Base-by-base conservation (phyloP, 2,113 vertebrate genomes). In the Apus apus region DNA sequence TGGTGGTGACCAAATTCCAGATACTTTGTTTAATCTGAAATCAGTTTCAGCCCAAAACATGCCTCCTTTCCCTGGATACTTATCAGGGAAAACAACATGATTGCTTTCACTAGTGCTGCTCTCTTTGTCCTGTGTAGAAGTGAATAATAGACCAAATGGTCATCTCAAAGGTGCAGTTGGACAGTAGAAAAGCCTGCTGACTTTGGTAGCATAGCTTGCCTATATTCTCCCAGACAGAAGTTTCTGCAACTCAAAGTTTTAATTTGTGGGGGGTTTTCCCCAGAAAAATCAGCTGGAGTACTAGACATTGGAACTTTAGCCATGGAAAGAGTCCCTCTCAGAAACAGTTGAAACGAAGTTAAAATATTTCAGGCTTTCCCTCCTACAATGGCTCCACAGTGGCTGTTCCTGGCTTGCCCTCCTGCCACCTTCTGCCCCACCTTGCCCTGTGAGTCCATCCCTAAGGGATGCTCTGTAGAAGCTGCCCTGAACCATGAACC, bases 401-500 rank as follows among this genome's bases (percentile, higher is more conserved):
- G 71, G 27, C 92, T 90, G 34, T 50, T 76, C 36, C 61, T 79
- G 66, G 27, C 45, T 81, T 2, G 1, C 81, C 58, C 45, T 87
- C 25, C 36, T 46, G 29, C 64, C 45, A 22, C 30, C 19, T 38
- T 46, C 43, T 79, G 45, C 40, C 50, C 50, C 67, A 13, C 46
- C 46, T 29, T 29, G 27, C 38, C 19, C 61, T 8, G 3, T 19
- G 54, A 70, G 56, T 32, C 29, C 54, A n/a, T 50, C n/a, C 71
- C 40, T 22, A 8, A 53, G 46, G 15, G 45, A 43, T 48, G 45
- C 38, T 82, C 48, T 51, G 34, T 40, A 17, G 0, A 1, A 70
- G 45, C n/a, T 2, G 0, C 40, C 43, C 46, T 2, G 6, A 36
- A 20, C 34, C 58, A 4, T 3, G 60, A 36, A 26, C 32, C 7